Evolutionary conservation across 53 echinoderm and acorn worm species (phyloP).

Genomic region (Zoroaster sp.): DNA sequence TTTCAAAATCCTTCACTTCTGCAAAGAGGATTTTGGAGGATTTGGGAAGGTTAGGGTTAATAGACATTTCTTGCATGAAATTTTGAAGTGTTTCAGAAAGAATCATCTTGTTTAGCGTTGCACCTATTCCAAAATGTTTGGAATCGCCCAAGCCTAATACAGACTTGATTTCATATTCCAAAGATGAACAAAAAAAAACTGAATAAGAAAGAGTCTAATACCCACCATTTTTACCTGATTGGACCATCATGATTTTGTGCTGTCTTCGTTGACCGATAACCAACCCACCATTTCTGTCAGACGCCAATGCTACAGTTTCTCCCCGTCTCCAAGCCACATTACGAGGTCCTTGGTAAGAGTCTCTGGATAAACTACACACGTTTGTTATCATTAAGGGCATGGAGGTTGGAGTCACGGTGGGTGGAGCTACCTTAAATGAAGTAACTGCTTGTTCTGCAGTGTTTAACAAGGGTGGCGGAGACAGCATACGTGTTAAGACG

Average conservation of each 20-base stretch:
- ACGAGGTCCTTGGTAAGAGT: background rate
- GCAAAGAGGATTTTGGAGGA: too few relatives aligned
- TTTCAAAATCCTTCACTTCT: too few relatives aligned
- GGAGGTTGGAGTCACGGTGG: background rate
- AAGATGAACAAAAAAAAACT: background rate
- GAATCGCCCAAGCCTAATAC: background rate
- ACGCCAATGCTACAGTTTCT: background rate
- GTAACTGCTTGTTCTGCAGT: constrained; percentile 1
- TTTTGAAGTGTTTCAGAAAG: too few relatives aligned
- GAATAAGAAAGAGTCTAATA: background rate
- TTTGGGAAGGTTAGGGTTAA: too few relatives aligned
- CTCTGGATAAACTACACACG: constrained; percentile 16
- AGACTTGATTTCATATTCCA: background rate
- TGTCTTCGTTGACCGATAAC: background rate
- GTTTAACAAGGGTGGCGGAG: background rate
- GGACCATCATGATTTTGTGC: background rate
- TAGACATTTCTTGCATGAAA: too few relatives aligned
- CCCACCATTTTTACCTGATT: constrained; percentile 24
- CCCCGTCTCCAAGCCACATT: background rate
- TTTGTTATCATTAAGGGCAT: constrained; percentile 26
- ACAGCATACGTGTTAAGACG: background rate
- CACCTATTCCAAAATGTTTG: background rate
- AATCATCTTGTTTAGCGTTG: too few relatives aligned
- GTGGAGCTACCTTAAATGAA: background rate
- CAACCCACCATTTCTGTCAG: background rate